phyloP scores from a whole-genome alignment of 2,888 invertebrate species.

The Acanthopleura granulata region DNA sequence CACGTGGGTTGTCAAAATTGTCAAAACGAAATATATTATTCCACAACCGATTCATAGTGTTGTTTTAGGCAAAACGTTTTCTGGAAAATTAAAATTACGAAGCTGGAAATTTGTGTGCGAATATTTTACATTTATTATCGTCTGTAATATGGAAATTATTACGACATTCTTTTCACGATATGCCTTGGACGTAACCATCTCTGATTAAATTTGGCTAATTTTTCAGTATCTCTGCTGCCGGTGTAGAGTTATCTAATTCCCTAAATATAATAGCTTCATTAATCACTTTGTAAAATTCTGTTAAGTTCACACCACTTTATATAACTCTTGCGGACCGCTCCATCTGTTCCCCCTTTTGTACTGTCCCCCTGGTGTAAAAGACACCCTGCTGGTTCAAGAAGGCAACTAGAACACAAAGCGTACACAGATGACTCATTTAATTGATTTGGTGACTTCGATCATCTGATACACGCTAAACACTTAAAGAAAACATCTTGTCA shows the following conservation, averaged over 20 bases:
- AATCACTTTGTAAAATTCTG: slow-evolving; percentile 2
- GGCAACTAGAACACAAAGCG: not conserved
- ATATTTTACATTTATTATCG: not conserved
- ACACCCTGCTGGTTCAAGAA: not conserved
- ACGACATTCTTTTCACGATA: not conserved
- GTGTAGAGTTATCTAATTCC: not conserved
- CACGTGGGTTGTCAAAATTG: no score
- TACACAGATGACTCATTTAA: not conserved
- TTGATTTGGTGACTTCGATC: not conserved
- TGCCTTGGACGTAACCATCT: not conserved
- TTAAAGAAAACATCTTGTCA: no score
- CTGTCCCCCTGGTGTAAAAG: not conserved
- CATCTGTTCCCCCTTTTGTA: not conserved
- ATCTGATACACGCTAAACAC: no score
- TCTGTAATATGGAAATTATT: not conserved
- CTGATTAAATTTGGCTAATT: not conserved
- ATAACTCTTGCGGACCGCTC: not conserved
- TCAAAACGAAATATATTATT: no score
- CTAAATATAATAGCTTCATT: not conserved
- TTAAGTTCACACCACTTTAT: slow-evolving; percentile 5
- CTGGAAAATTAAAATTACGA: no score
- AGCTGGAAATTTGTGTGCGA: no score
- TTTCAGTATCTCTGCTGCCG: not conserved
- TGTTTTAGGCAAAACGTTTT: no score
- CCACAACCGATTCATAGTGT: no score